Evolutionary conservation across 2,888 invertebrate species (phyloP), one percentile per base, ranked within the genome.

Genomic region (Tenthredo amoena): DNA sequence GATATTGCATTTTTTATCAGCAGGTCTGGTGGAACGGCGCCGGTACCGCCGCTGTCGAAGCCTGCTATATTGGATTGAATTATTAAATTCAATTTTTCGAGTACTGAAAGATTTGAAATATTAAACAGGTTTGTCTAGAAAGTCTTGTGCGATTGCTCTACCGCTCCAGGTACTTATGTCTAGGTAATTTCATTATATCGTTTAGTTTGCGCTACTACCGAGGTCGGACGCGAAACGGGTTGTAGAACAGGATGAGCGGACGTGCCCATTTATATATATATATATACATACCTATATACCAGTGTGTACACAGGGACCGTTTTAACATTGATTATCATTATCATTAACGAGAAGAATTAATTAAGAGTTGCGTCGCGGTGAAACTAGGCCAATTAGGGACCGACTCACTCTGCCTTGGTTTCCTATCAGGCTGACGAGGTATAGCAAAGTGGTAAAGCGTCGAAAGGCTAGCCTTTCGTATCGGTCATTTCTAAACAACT

Each of bases 11-110:
- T 92, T 93, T 93, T 93, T 89, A 93, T 92, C 91, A 88, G 10
- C 31, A 18, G 12, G 82, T 40, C 62, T 81, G 81, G 58, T 37
- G 9, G 10, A 34, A 31, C 34, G 85, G 43, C 79, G 84, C 31
- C 31, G 55, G 21, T 77, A 26, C 31, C 26, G 77, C 50, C 50
- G 81, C 65, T 34, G 68, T 65, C 82, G 82, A 68, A 83, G 65
- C 68, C 68, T 47, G 26, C 65, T 92, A 91, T 91, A 91, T 92
- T 92, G 91, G 91, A 91, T 90, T 93, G 93, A 93, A 93, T 93
- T 93, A 93, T 93, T 93, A 93, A 93, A 93, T 93, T 93, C 93
- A 93, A 93, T 93, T 93, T 93, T 93, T 93, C 93, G 92, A 93
- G 93, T 93, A 93, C 93, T 92, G 92, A 92, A 91, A 92, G 91